phyloP scores from a whole-genome alignment of 1,140 invertebrate genomes.

The Bombyx mandarina region DNA sequence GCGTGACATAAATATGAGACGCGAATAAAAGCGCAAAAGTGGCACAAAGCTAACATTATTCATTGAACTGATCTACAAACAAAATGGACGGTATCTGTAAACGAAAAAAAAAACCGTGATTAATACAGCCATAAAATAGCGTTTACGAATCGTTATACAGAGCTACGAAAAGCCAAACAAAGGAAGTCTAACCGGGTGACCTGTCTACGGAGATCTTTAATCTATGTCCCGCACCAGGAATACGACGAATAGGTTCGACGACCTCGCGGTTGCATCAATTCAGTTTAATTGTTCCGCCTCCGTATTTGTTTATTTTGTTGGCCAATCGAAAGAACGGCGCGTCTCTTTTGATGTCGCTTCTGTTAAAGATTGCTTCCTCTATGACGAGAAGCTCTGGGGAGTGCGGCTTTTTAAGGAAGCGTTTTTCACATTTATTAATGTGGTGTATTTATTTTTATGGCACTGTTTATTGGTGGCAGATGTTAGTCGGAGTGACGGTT shows the following conservation, averaged over 20 bases:
- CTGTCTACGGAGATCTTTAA: slow-evolving; percentile 3
- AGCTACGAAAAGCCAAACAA: no score
- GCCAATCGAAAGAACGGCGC: slow-evolving; percentile 1
- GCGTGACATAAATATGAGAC: no score
- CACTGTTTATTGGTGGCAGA: no score
- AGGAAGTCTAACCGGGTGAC: no score
- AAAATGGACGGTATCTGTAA: no score
- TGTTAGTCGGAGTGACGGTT: no score
- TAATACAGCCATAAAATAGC: no score
- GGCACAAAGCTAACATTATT: no score
- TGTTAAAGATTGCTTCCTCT: background rate
- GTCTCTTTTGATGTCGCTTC: slow-evolving; percentile 15
- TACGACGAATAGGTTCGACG: slow-evolving; percentile 22
- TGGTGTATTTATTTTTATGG: background rate
- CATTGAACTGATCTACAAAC: no score
- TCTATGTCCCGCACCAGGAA: slow-evolving; percentile 33
- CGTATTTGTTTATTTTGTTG: slow-evolving; percentile 35
- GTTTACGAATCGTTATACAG: no score
- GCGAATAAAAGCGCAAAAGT: no score
- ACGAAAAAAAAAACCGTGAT: no score
- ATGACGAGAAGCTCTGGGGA: background rate
- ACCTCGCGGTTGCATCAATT: slow-evolving; percentile 47
- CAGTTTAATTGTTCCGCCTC: slow-evolving; percentile 46
- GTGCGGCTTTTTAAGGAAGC: background rate
- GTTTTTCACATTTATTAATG: background rate